Evolutionary conservation across 2,888 invertebrate genomes (phyloP), one percentile per base, ranked within the genome.

Genomic region (Liopterus haemorrhoidalis): DNA sequence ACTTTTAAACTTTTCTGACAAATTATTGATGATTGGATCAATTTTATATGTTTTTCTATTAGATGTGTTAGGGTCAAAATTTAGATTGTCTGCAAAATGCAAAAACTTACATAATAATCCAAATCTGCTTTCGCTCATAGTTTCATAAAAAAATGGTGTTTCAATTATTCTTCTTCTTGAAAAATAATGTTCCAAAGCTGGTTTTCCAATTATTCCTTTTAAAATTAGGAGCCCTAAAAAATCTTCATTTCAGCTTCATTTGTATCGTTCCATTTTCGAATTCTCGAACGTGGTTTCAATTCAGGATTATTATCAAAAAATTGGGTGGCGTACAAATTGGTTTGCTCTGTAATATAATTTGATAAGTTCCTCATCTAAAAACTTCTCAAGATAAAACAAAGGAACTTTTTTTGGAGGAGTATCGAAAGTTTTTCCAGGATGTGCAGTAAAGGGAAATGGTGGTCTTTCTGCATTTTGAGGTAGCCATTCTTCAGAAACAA

Each of bases 361-460:
- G n/a, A n/a, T n/a, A 46, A 39, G 40, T 30, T 49, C 46, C 30
- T 46, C 49, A 46, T 49, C 49, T 49, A 49, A 51, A 47, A 51
- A 51, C 53, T 51, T 51, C 51, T 51, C 48, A 36, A 53, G 51
- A 52, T 52, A 50, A 49, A 49, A 48, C 41, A 51, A 50, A 50
- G 49, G 45, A 49, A 48, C 48, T 48, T 49, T 51, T 51, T 51
- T 51, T n/a, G n/a, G n/a, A n/a, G n/a, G n/a, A 41, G 46, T 47
- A 49, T 50, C 39, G 42, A 51, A 51, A 38, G 51, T 51, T 51
- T 51, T 51, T 51, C 47, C 49, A 39, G 51, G 51, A 49, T 52
- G 48, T 41, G 50, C 50, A 50, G 39, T 50, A 46, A 53, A 52
- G 39, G 50, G 50, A 53, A 53, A 53, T 50, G 51, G 49, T 52